Evolutionary conservation across 2,888 invertebrate species (phyloP), one percentile per base, ranked within the genome.

Genomic region (Pollenia angustigena): DNA sequence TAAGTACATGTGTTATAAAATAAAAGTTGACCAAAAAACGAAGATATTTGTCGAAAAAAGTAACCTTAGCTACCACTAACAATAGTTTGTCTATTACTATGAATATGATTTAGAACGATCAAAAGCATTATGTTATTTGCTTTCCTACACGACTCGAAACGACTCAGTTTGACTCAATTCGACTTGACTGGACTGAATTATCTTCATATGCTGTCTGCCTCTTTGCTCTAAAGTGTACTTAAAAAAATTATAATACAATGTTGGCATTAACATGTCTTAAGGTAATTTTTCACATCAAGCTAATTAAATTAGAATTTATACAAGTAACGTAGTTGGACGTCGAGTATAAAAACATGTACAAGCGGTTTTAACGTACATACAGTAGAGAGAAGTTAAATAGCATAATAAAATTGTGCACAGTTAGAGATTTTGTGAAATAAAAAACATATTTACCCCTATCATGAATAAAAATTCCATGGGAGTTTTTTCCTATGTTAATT

Each of bases 291-390:
- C 86, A 84, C 86, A 81, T 83, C 23, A 72, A 72, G 60, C 76
- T 81, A 81, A 87, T 84, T 83, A 84, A 87, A 87, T 87, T 80
- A 87, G 83, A 87, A 87, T 87, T 87, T 56, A 83, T 68, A 83
- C 83, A 80, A 62, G 76, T 58, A 83, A 76, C 76, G 83, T 79
- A 80, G 66, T 84, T 66, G 9, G 10, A 16, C 50, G 40, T 40
- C n/a, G 32, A 68, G 42, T 66, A 64, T 50, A 54, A 40, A 60
- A 54, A 68, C 50, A 54, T 62, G 60, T 64, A 62, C 7, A 32
- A 40, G 4, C 23, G n/a, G 52, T 14, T 12, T 32, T 6, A 14
- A 18, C 9, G 18, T 50, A 40, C 18, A 10, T 6, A 48, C 66
- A 81, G 56, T 40, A 10, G 9, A 4, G 56, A 0, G 1, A 1